Base-by-base conservation (phyloP, 2,113 vertebrate genomes). In the Rhizomys pruinosus region DNA sequence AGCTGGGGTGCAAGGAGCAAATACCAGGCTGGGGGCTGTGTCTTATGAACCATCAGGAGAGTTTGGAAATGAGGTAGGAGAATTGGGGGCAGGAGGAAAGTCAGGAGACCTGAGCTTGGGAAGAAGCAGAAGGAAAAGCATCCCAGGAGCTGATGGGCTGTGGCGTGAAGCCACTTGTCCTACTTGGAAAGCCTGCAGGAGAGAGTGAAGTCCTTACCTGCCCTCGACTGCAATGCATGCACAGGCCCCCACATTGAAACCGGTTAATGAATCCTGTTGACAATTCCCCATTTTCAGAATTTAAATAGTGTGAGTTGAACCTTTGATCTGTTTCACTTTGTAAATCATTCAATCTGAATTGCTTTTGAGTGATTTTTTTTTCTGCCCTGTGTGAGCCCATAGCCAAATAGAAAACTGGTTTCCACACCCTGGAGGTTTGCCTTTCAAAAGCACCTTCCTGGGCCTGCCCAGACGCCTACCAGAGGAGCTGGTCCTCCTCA, bases 221-320 rank as follows among this genome's bases (percentile, higher is more conserved):
- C 23, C 32, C 77, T 77, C 39, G 13, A 39, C 69, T 27, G 61
- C 84, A 39, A 61, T 1, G 7, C 32, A 64, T 71, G 64, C 32
- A 4, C 42, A 1, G 47, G 68, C 64, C 57, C 57, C 32, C 25
- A 27, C 57, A 57, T 7, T 15, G 34, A 23, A n/a, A 47, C 22
- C 55, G 8, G 44, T 94, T 95, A 89, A 78, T 92, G 69, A 96
- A 64, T 78, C 16, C 34, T 66, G 72, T 55, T 90, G 73, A 63
- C 89, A 80, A 94, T 77, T 63, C 66, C 52, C 71, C n/a, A 44
- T 89, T 90, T n/a, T 84, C 82, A 42, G 22, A 57, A 87, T 73
- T 89, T 87, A 89, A 93, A 91, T 92, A 55, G 25, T 72, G 55
- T 77, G 84, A 66, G 71, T 89, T 95, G 94, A 93, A 92, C 95